Evolutionary conservation across 2,113 vertebrate genomes (phyloP).

Genomic region (Macroglossus sobrinus): DNA sequence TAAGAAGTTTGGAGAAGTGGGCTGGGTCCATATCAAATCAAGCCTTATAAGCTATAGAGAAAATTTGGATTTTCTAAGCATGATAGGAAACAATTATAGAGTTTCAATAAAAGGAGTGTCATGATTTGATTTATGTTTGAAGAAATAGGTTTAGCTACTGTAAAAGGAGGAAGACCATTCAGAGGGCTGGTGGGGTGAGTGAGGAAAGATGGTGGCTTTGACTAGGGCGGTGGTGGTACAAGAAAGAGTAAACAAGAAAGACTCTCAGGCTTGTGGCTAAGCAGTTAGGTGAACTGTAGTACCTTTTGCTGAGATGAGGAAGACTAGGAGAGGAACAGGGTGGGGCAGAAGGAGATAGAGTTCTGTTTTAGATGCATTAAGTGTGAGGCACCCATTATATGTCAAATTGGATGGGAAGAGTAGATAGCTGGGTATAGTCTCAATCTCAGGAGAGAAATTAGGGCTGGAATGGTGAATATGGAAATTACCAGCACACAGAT

Average conservation of each 20-base stretch:
- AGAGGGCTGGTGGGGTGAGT: background rate
- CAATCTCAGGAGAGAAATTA: background rate
- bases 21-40: background rate
- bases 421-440: background rate
- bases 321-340: background rate
- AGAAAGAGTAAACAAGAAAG: background rate
- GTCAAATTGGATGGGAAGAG: background rate
- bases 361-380: background rate
- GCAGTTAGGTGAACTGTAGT: background rate
- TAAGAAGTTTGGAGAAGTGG: background rate
- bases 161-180: background rate
- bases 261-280: background rate
- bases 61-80: background rate
- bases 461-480: background rate
- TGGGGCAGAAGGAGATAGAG: background rate
- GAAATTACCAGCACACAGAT: background rate
- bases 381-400: background rate
- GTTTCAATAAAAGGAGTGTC: background rate
- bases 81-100: background rate
- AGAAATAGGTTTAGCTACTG: background rate
- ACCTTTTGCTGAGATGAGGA: background rate
- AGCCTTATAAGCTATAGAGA: background rate
- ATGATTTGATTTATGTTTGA: background rate
- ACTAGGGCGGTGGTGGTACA: no score
- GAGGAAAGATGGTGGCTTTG: background rate